Conservation (phyloP, 1,140 invertebrate genomes). For the Pemphigus obesinymphae region DNA sequence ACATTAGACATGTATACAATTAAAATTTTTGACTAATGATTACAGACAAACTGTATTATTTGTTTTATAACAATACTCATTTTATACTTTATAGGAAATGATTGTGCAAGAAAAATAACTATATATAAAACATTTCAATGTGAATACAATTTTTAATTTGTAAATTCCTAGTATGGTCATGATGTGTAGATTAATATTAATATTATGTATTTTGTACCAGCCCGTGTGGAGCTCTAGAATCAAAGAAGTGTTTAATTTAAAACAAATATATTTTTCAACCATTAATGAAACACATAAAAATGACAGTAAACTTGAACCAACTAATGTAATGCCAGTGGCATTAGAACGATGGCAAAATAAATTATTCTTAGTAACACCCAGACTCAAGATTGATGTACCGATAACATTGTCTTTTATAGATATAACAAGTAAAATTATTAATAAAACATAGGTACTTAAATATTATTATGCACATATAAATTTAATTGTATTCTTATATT, state of each 20-base stretch:
- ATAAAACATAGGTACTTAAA: background rate
- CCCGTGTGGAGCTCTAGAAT: conserved; percentile 44
- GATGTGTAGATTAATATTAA: conserved; percentile 3
- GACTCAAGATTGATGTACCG: conserved; percentile 66
- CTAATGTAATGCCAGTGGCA: conserved; percentile 67
- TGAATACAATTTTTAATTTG: background rate
- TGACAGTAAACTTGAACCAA: conserved; percentile 57
- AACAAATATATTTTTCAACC: conserved; percentile 64
- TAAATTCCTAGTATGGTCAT: background rate
- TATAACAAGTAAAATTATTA: conserved; percentile 49
- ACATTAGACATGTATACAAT: background rate
- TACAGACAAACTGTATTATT: background rate
- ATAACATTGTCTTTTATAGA: conserved; percentile 68
- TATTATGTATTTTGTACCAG: background rate
- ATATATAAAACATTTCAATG: background rate
- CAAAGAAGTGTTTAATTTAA: conserved; percentile 62
- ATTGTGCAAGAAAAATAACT: background rate
- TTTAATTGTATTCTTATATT: conserved; percentile 50
- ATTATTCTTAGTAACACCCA: conserved; percentile 69
- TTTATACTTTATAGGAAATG: conserved; percentile 13
- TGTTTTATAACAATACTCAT: background rate
- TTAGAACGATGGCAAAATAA: conserved; percentile 68
- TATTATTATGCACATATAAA: background rate
- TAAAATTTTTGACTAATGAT: background rate
- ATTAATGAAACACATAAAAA: conserved; percentile 58